phyloP scores from a whole-genome alignment of 2,113 vertebrate species.

The Myotis yumanensis region DNA sequence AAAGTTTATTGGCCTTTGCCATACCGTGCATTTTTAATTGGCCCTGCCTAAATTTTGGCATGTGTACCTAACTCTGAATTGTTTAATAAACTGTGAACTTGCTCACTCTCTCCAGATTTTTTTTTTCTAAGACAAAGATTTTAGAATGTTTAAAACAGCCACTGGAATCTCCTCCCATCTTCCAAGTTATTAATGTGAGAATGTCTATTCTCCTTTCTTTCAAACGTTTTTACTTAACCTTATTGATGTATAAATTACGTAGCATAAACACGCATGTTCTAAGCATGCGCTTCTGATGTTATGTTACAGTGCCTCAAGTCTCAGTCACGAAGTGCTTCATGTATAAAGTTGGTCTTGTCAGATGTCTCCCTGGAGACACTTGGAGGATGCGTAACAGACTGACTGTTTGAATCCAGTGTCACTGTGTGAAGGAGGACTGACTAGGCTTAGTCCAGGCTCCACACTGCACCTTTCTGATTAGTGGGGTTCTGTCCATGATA shows the following conservation, averaged over 20 bases:
- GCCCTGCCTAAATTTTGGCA: background rate
- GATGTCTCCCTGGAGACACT: background rate
- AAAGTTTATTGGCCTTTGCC: background rate
- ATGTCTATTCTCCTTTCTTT: background rate
- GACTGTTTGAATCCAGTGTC: background rate
- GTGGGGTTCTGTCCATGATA: slow-evolving; percentile 14
- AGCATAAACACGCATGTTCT: background rate
- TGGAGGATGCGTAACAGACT: background rate
- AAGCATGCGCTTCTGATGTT: background rate
- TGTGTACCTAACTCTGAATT: background rate
- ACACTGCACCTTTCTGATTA: background rate
- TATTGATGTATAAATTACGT: background rate
- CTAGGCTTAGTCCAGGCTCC: background rate
- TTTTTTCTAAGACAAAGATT: background rate
- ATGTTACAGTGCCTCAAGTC: background rate
- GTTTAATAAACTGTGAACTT: background rate
- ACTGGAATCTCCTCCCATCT: background rate
- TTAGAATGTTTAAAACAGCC: slow-evolving; percentile 9
- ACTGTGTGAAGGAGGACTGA: background rate
- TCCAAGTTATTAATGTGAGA: background rate
- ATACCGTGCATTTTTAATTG: background rate
- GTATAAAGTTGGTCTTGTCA: background rate
- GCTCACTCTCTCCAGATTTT: background rate
- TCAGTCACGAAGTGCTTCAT: background rate
- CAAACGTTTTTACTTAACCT: background rate